phyloP scores from a whole-genome alignment of 2,888 invertebrate genomes.

The Linyphia triangularis region DNA sequence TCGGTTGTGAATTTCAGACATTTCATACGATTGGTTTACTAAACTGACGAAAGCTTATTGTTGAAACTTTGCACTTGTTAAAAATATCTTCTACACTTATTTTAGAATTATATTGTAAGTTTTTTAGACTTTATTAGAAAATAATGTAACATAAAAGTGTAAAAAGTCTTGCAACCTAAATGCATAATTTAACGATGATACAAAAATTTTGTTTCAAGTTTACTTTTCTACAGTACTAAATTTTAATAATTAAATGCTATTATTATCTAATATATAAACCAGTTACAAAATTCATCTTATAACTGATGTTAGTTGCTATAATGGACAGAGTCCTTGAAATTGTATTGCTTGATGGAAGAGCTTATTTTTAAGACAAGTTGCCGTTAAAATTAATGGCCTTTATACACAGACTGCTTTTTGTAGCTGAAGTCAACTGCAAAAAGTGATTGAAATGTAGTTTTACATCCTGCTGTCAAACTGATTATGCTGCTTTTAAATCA shows the following conservation, averaged over 20 bases:
- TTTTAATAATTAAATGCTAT: background rate
- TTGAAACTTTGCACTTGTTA: background rate
- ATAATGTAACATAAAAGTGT: background rate
- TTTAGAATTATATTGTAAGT: background rate
- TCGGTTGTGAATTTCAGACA: no score
- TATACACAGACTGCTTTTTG: no score
- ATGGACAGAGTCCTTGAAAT: background rate
- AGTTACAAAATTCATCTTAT: background rate
- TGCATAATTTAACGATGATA: no score
- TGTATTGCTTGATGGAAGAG: constrained; percentile 1
- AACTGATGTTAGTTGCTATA: background rate
- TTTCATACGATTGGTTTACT: background rate
- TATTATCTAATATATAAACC: background rate
- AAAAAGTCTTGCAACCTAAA: background rate
- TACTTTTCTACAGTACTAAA: no score
- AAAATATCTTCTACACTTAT: background rate
- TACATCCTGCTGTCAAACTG: no score
- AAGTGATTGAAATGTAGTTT: no score
- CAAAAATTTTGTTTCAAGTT: no score
- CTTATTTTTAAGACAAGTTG: background rate
- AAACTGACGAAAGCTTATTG: background rate
- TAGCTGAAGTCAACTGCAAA: no score
- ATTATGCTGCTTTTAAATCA: no score
- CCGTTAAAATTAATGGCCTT: no score
- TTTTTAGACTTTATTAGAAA: background rate